These are phyloP conservation scores for Phoenicopterus ruber DNA, from an alignment of 2,113 vertebrate genomes.

Conservation along the genomic window DNA sequence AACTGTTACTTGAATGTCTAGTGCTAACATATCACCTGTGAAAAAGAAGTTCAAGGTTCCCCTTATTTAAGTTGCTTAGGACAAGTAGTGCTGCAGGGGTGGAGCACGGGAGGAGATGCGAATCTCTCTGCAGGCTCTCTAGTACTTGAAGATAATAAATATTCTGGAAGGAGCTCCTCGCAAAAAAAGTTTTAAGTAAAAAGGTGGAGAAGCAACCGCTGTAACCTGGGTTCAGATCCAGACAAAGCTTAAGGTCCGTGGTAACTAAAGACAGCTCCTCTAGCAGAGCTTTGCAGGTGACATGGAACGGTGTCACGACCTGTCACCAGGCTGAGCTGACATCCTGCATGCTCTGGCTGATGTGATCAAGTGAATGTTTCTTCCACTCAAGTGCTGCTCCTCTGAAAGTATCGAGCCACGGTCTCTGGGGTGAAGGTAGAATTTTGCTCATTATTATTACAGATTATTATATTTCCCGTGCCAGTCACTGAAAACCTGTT, in stretches of 20 bases:
- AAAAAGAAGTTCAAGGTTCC: not conserved
- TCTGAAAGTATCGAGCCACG: not conserved
- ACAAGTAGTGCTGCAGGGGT: not conserved
- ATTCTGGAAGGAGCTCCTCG: not conserved
- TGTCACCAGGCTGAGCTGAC: not conserved
- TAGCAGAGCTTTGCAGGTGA: not conserved
- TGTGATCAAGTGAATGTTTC: not conserved
- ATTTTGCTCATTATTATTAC: not conserved
- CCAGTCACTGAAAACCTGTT: not conserved
- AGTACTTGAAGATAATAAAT: not conserved
- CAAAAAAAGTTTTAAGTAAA: not conserved
- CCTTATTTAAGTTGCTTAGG: not conserved
- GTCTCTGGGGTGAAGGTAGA: not conserved
- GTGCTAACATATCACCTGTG: not conserved
- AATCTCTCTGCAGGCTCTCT: not conserved
- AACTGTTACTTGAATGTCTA: not conserved
- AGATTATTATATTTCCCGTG: not conserved
- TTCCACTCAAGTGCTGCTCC: not conserved
- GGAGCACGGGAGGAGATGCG: not conserved
- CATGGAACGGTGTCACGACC: not conserved
- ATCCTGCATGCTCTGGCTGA: not conserved
- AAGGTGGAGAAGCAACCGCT: not conserved
- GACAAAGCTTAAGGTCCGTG: fast-evolving
- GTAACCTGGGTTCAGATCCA: not conserved
- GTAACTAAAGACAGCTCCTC: not conserved